phyloP scores from a whole-genome alignment of 2,113 vertebrate genomes.

The Melanerpes aurifrons region DNA sequence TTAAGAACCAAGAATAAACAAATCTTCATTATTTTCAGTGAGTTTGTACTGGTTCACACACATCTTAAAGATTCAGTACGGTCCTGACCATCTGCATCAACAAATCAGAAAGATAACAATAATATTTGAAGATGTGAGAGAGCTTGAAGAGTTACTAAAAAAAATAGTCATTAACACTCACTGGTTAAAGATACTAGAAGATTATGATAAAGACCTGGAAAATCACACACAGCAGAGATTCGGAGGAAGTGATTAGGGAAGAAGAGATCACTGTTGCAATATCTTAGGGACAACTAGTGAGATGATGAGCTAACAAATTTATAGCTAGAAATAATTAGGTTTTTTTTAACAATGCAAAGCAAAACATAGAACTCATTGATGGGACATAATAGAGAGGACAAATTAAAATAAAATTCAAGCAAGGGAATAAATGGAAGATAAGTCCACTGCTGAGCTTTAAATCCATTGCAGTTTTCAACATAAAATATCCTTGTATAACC shows the following conservation, averaged over 20 bases:
- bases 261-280: not conserved
- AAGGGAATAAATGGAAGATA: not conserved
- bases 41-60: not conserved
- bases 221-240: not conserved
- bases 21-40: not conserved
- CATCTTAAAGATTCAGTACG: not conserved
- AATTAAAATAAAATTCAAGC: not conserved
- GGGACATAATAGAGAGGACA: not conserved
- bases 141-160: not conserved
- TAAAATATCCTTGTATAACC: not conserved
- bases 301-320: not conserved
- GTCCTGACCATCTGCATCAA: not conserved
- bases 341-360: not conserved
- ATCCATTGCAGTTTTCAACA: not conserved
- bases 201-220: not conserved
- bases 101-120: not conserved
- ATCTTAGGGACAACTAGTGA: not conserved
- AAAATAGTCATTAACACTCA: not conserved
- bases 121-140: not conserved
- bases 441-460: not conserved
- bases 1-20: not conserved
- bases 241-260: not conserved
- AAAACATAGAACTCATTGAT: not conserved
- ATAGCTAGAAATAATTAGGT: not conserved
- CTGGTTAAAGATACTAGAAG: not conserved